Conservation (phyloP, 2,797 vertebrate genomes). For the Bradypodion ventrale region DNA sequence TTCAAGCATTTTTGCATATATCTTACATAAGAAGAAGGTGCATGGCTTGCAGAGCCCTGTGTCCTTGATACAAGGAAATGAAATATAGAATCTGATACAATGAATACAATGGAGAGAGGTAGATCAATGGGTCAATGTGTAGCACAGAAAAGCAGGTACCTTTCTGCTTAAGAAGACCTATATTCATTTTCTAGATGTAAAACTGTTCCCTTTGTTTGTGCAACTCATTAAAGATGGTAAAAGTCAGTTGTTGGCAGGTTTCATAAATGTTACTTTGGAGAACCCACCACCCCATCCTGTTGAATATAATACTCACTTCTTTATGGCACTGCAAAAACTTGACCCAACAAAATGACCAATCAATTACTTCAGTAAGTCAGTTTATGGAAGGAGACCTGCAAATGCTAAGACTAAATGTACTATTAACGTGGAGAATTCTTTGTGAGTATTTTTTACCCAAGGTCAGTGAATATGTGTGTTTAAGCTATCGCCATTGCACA, state of each 20-base stretch:
- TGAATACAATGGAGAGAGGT: neutral
- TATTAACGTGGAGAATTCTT: neutral
- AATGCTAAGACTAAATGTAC: neutral
- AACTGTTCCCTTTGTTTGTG: too few species aligned
- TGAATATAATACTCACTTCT: neutral
- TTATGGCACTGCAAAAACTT: neutral
- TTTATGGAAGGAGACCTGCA: neutral
- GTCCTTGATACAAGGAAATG: neutral
- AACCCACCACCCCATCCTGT: neutral
- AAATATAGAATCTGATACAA: neutral
- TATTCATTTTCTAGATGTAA: neutral
- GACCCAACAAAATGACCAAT: neutral
- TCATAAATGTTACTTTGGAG: neutral
- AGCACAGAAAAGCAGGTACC: neutral
- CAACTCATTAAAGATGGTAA: too few species aligned
- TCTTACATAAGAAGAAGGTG: too few species aligned
- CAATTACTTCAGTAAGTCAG: neutral
- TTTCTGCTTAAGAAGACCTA: neutral
- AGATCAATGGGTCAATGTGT: neutral
- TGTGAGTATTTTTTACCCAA: neutral
- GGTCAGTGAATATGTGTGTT: neutral
- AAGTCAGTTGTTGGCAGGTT: too few species aligned
- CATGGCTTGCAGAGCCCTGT: neutral
- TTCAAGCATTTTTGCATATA: too few species aligned
- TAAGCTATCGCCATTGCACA: too few species aligned